Evolutionary conservation across 2,888 invertebrate genomes (phyloP), one percentile per base, ranked within the genome.

Genomic region (Nebria brevicollis): DNA sequence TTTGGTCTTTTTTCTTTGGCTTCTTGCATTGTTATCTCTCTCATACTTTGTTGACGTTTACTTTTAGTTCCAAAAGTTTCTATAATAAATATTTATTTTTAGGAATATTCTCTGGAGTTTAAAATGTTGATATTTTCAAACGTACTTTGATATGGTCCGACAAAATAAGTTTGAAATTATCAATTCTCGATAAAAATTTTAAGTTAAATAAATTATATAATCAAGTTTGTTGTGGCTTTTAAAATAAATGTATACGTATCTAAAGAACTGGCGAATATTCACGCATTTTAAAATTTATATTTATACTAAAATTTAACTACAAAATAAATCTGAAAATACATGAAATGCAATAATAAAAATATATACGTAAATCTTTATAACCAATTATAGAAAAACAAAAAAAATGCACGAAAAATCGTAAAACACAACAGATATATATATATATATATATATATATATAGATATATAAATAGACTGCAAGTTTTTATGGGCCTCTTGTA

Each of bases 391-490:
- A 77, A 77, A 77, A 54, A 54, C 8, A 54, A 54, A 8, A 54
- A 77, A 77, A 72, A 72, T 72, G 70, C 77, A 77, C 64, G 41
- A 77, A 77, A 77, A 78, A 78, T 78, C 78, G 78, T 78, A 78
- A 78, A 78, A 78, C 73, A 72, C 72, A 73, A 54, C 73, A 72
- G 4, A 34, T 20, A 20, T 20, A 20, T 20, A 20, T 5, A 34
- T 34, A 34, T 34, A 34, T 20, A 20, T 20, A 20, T 20, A 20
- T 5, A 34, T 34, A 34, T 34, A 34, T 34, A 34, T 34, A 34
- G 73, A 78, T 54, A 54, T 78, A 78, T 78, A 78, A 78, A 78
- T 78, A 78, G 78, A 78, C 73, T 74, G 78, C 78, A 78, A 78
- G 78, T 78, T 78, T 78, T 78, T 78, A 78, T 78, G 66, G 73